Evolutionary conservation across 92 coral and sea anemone genomes (phyloP), one percentile per base, ranked within the genome.

Genomic region (Galaxea fascicularis): DNA sequence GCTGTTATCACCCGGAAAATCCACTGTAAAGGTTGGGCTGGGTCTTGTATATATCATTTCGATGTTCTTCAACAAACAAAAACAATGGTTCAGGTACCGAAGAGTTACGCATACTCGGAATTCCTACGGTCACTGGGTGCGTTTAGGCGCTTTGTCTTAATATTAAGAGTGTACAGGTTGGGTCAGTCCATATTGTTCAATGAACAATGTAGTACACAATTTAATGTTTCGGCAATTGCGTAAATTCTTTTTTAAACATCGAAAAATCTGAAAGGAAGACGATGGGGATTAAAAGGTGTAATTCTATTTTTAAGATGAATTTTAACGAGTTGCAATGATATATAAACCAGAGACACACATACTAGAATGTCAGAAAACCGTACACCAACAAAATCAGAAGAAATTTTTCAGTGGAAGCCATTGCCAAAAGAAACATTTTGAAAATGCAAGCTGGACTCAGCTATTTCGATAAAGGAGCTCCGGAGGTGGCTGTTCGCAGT

Each of bases 391-490:
- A 53, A 31, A 29, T 15, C 29, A 56, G 53, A 18, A 74, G 76
- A 71, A 45, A 17, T 45, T 45, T 9, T 22, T 39, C 13, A 13
- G 25, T 20, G 3, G 62, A 54, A 12, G 31, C 27, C 0, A 9
- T 52, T 52, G 69, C 56, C 12, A 22, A 12, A 66, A 85, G 18
- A 57, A 30, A 66, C 41, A 1, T 31, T n/a, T 11, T 49, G 17
- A 76, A 57, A 29, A 93, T 93, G 98, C 98, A 93, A 56, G 95
- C 98, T 17, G 98, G 95, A 57, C 73, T 68, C 47, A 88, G 93
- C 15, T 93, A 49, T 63, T 93, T 93, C 65, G 89, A 89, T 70
- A 62, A 77, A 29, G 76, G 89, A 24, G 88, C 85, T 8, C 98
- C 98, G 9, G 76, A 54, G 27, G 46, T 93, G 10, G 98, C 66